Conservation (phyloP, 1,140 invertebrate genomes). For the Potamilus streckersoni region DNA sequence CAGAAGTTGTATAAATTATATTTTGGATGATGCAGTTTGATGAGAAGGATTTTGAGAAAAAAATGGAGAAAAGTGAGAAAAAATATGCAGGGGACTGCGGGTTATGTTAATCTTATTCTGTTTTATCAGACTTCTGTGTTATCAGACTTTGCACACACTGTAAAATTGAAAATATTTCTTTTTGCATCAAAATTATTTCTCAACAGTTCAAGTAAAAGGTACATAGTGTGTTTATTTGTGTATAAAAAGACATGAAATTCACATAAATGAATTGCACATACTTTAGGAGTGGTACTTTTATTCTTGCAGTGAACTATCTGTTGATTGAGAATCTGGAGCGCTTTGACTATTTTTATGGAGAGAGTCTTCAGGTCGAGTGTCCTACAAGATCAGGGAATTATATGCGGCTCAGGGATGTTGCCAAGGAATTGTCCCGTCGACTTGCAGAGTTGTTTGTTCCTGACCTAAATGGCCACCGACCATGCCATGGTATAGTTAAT, state of each 20-base stretch:
- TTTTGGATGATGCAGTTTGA: no score
- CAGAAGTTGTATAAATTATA: no score
- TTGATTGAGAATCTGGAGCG: slow-evolving; percentile 64
- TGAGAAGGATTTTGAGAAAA: no score
- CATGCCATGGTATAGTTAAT: slow-evolving; percentile 64
- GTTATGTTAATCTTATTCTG: no score
- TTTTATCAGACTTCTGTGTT: no score
- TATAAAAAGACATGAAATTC: not conserved
- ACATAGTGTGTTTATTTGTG: not conserved
- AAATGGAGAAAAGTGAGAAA: no score
- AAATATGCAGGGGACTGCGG: no score
- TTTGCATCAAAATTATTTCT: no score
- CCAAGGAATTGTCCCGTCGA: slow-evolving; percentile 54
- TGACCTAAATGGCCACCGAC: slow-evolving; percentile 55
- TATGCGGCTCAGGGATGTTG: slow-evolving; percentile 60
- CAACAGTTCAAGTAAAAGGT: not conserved
- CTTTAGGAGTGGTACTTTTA: slow-evolving; percentile 9
- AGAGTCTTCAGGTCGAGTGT: slow-evolving; percentile 64
- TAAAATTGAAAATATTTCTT: no score
- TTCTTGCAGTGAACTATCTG: slow-evolving; percentile 61
- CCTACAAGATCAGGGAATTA: slow-evolving; percentile 60
- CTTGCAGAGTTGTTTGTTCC: slow-evolving; percentile 63
- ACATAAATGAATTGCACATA: not conserved
- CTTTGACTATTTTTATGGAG: slow-evolving; percentile 65
- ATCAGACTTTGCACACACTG: no score